phyloP scores from a whole-genome alignment of 2,888 invertebrate genomes.

The Ferdinandea cuprea region DNA sequence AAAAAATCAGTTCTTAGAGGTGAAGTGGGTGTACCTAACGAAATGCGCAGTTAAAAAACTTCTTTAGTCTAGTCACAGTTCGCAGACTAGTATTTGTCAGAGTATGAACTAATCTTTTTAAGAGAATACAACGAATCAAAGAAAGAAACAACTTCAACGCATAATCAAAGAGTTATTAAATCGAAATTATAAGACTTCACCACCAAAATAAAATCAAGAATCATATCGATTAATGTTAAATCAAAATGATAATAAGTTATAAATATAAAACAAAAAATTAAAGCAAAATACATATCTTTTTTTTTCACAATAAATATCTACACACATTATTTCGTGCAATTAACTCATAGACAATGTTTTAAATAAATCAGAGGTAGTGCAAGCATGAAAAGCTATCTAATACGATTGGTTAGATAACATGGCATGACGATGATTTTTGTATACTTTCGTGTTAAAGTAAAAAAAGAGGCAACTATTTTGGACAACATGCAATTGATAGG shows the following conservation, averaged over 20 bases:
- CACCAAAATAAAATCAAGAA: constrained; percentile 70
- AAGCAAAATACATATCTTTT: constrained; percentile 31
- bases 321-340: no score
- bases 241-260: constrained; percentile 50
- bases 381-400: no score
- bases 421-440: no score
- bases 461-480: no score
- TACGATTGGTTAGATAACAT: no score
- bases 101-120: constrained; percentile 47
- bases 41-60: constrained; percentile 10
- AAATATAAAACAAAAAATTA: constrained; percentile 22
- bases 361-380: no score
- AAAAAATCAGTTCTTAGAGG: constrained; percentile 37
- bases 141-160: constrained; percentile 34
- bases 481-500: no score
- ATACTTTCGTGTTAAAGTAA: no score
- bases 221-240: constrained; percentile 67
- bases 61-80: constrained; percentile 67
- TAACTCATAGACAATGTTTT: no score
- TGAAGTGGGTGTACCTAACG: constrained; percentile 53
- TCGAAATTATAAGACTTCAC: constrained; percentile 74
- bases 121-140: constrained; percentile 68
- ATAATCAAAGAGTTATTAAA: constrained; percentile 67
- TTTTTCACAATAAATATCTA: constrained; percentile 8
- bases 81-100: constrained; percentile 65